Evolutionary conservation across 2,888 invertebrate genomes (phyloP), one percentile per base, ranked within the genome.

Genomic region (Epirrhoe tristata): DNA sequence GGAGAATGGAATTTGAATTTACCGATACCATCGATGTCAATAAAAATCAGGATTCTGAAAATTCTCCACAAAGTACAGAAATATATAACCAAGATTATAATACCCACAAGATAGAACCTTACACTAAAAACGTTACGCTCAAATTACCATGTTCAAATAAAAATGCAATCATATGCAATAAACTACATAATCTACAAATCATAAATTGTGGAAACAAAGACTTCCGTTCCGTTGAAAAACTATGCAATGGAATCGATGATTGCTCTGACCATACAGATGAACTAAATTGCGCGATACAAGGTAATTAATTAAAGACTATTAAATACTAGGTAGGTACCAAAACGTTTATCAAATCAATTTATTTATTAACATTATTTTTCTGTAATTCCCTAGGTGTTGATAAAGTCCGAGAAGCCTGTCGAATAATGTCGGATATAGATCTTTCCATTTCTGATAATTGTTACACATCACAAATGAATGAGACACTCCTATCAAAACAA

Each of bases 261-360:
- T 92, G 92, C 56, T 52, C 70, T 1, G 85, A 86, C 68, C 74
- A 71, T 69, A 80, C 85, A 2, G 91, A 92, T 70, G 92, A 92
- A 81, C 72, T 66, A 34, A 74, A 86, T 65, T 91, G 90, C 74
- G 70, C 74, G 50, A 63, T 71, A 62, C 81, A 86, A 82, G 87
- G 89, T 64, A 10, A 6, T 14, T 14, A 7, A 3, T 17, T 24
- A 57, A 5, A 5, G 46, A n/a, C 0, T 7, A 5, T 24, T 46
- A 14, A 14, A 46, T 39, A 12, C 31, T 7, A n/a, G n/a, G n/a
- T n/a, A n/a, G n/a, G n/a, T n/a, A n/a, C n/a, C n/a, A n/a, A n/a
- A n/a, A n/a, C n/a, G n/a, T n/a, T n/a, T n/a, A 32, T 32, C 31
- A 8, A 57, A 17, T 1, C 24, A 14, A 5, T 7, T 17, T n/a